Conservation (phyloP, 1,140 invertebrate species). For the Uloborus diversus region DNA sequence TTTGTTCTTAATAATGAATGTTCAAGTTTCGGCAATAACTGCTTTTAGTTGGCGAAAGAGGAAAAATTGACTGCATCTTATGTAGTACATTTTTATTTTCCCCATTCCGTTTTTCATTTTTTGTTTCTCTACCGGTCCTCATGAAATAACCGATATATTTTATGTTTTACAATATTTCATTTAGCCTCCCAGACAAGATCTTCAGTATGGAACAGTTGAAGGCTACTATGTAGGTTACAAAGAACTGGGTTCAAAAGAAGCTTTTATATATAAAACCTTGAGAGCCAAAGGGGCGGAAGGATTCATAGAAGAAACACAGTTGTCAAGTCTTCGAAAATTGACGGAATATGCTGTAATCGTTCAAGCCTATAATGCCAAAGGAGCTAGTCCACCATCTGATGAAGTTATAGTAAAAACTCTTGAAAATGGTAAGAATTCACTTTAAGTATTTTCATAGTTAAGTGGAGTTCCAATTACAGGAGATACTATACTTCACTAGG, state of each 20-base stretch:
- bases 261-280: conserved; percentile 61
- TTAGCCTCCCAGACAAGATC: conserved; percentile 64
- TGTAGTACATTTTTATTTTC: no score
- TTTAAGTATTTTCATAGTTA: no score
- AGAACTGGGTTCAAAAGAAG: conserved; percentile 28
- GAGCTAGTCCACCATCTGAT: conserved; percentile 64
- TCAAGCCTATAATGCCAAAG: conserved; percentile 91
- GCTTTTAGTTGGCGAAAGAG: no score
- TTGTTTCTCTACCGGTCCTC: no score
- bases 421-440: conserved; percentile 52
- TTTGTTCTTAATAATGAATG: no score
- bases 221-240: conserved; percentile 65
- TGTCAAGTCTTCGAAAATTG: conserved; percentile 47
- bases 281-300: conserved; percentile 57
- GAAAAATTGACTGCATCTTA: no score
- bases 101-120: no score
- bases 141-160: no score
- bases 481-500: no score
- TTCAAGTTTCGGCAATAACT: no score
- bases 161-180: neutral
- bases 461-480: no score
- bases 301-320: conserved; percentile 56
- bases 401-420: conserved; percentile 47
- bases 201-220: conserved; percentile 65
- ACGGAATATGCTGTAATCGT: conserved; percentile 68